Percentiles rank a stretch among this genome's conserved stretches.
These are phyloP conservation scores for Cryptocephalus moraei DNA, from an alignment of 2,888 invertebrate species.

Conservation along the genomic window DNA sequence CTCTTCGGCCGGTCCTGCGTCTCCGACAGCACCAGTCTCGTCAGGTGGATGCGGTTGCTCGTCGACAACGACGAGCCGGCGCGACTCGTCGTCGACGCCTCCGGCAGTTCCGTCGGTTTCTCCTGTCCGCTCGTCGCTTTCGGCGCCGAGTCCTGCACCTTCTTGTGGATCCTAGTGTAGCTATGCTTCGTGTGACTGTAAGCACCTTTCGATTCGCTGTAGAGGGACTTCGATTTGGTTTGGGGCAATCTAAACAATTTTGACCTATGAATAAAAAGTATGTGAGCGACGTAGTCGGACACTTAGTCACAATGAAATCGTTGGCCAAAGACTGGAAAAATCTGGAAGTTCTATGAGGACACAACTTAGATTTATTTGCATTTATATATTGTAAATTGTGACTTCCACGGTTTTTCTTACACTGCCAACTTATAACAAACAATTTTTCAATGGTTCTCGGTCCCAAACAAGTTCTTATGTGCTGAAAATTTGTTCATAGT, in stretches of 20 bases:
- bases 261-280: conserved; percentile 5
- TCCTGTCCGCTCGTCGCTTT: background rate
- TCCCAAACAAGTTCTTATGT: too few species aligned
- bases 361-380: too few species aligned
- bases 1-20: conserved; percentile 32
- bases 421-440: too few species aligned
- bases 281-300: too few species aligned
- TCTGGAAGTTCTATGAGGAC: too few species aligned
- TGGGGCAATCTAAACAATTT: conserved; percentile 6
- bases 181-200: conserved; percentile 22
- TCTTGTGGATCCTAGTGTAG: conserved; percentile 22
- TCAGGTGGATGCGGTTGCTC: conserved; percentile 26
- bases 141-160: conserved; percentile 9
- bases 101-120: background rate
- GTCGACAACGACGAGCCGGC: conserved; percentile 9
- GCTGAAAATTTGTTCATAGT: too few species aligned
- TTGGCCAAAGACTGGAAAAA: too few species aligned
- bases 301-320: too few species aligned
- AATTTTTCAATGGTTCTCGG: too few species aligned
- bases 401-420: too few species aligned
- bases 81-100: background rate
- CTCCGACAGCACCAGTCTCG: conserved; percentile 30
- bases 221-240: conserved; percentile 14
- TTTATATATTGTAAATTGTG: too few species aligned
- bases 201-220: conserved; percentile 20